Evolutionary conservation across 2,888 invertebrate species (phyloP).

Genomic region (Auanema sp.): DNA sequence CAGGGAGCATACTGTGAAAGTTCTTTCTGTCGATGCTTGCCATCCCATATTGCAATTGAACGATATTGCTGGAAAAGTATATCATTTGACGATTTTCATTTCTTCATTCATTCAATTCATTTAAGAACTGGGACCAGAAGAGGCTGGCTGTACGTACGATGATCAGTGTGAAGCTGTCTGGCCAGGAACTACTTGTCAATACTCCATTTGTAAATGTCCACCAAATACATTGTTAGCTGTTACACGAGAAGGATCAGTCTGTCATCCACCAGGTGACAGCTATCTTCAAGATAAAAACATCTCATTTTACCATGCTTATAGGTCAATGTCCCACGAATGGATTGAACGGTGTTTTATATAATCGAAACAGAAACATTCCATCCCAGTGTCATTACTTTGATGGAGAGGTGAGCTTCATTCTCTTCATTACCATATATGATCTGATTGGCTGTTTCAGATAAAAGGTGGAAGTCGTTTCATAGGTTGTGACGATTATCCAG

Average conservation of each 20-base stretch:
- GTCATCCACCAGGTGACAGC: constrained; percentile 45
- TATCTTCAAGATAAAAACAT: constrained; percentile 2
- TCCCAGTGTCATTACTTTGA: constrained; percentile 54
- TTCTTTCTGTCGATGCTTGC: constrained; percentile 42
- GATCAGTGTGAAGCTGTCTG: constrained; percentile 58
- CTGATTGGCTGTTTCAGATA: background rate
- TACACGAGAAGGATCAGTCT: constrained; percentile 56
- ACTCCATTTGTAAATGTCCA: constrained; percentile 46
- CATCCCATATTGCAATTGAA: constrained; percentile 40
- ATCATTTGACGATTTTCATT: constrained; percentile 7
- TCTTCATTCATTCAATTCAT: background rate
- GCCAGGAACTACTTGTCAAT: constrained; percentile 37
- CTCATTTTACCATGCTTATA: constrained; percentile 15
- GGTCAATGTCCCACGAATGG: constrained; percentile 57
- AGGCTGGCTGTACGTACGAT: constrained; percentile 53
- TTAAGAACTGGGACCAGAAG: constrained; percentile 53
- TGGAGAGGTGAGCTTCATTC: constrained; percentile 23
- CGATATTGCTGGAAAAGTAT: constrained; percentile 55
- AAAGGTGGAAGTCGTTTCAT: constrained; percentile 31
- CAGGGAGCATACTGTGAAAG: constrained; percentile 46
- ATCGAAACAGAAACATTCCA: constrained; percentile 45
- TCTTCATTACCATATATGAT: background rate
- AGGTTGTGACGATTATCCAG: constrained; percentile 58
- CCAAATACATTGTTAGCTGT: constrained; percentile 30
- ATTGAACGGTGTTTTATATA: constrained; percentile 45